Conservation (phyloP, 37 sponge, comb jelly and placozoan genomes). For the Ephydatia muelleri region DNA sequence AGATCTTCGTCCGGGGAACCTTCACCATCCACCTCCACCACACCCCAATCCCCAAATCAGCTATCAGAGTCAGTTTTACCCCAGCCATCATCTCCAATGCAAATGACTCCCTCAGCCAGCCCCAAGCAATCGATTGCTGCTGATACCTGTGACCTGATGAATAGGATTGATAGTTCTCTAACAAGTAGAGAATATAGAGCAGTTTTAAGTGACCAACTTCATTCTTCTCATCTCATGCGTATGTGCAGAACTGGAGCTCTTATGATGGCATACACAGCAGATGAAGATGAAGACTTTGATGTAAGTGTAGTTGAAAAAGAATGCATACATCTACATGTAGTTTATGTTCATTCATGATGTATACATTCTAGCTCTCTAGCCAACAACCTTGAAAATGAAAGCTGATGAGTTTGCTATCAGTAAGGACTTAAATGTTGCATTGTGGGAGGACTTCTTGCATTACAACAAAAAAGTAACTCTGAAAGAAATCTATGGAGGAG, state of each 20-base stretch:
- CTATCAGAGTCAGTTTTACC: neutral
- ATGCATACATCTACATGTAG: too few species aligned
- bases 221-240: neutral
- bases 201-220: neutral
- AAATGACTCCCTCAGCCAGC: neutral
- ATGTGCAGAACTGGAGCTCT: neutral
- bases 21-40: neutral
- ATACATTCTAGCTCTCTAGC: too few species aligned
- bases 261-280: neutral
- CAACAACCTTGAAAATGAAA: too few species aligned
- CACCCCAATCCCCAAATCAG: neutral
- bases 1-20: neutral
- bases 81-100: neutral
- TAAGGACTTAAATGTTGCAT: too few species aligned
- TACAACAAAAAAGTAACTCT: too few species aligned
- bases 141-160: neutral
- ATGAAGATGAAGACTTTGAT: neutral
- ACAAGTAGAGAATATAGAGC: neutral
- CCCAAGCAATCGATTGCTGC: neutral
- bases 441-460: too few species aligned
- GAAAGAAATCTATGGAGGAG: too few species aligned
- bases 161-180: neutral
- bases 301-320: too few species aligned
- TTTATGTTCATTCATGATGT: too few species aligned
- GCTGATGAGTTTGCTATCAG: too few species aligned